A percentile compares a stretch with the other conserved stretches of the same genome.
These are phyloP conservation scores for Callopanchax toddi DNA, from an alignment of 2,113 vertebrate species.

Conservation along the genomic window DNA sequence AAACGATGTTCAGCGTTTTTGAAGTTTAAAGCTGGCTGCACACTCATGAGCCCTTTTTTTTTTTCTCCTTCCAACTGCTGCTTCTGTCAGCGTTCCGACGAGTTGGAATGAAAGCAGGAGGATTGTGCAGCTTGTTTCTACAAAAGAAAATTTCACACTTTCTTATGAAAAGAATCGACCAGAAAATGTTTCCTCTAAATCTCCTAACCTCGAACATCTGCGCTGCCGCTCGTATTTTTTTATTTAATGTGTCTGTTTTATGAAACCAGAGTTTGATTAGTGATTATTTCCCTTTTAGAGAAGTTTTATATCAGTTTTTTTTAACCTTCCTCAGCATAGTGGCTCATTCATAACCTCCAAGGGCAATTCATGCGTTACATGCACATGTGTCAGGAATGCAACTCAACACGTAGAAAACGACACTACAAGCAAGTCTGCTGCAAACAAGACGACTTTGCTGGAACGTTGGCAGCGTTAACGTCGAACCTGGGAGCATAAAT, in stretches of 20 bases:
- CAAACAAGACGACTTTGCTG: constrained; percentile 68
- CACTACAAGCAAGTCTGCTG: constrained; percentile 53
- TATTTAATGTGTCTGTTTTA: constrained; percentile 4
- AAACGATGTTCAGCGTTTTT: constrained; percentile 28
- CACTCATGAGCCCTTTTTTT: too few species aligned
- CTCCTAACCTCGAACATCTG: constrained; percentile 12
- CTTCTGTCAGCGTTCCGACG: constrained; percentile 6
- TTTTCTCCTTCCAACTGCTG: constrained; percentile 14
- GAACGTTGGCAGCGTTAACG: constrained; percentile 54
- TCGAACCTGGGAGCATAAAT: constrained; percentile 50
- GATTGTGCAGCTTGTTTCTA: constrained; percentile 5
- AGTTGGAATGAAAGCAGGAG: constrained; percentile 3
- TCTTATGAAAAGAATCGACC: constrained; percentile 19
- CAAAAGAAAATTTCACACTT: constrained; percentile 23
- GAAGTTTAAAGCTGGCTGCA: constrained; percentile 7
- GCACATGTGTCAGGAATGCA: constrained; percentile 70
- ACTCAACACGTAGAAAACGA: constrained; percentile 57
- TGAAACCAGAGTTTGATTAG: constrained; percentile 24
- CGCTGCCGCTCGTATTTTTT: constrained; percentile 3
- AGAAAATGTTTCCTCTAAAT: constrained; percentile 31
- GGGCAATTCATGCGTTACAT: constrained; percentile 59
- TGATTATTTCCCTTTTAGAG: constrained; percentile 39
- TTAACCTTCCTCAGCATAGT: constrained; percentile 54
- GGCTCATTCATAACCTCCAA: constrained; percentile 72
- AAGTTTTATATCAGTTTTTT: constrained; percentile 20